Percentiles rank a stretch among this genome's conserved stretches.
phyloP scores from a whole-genome alignment of 2,113 vertebrate species.

The Shinisaurus crocodilurus region DNA sequence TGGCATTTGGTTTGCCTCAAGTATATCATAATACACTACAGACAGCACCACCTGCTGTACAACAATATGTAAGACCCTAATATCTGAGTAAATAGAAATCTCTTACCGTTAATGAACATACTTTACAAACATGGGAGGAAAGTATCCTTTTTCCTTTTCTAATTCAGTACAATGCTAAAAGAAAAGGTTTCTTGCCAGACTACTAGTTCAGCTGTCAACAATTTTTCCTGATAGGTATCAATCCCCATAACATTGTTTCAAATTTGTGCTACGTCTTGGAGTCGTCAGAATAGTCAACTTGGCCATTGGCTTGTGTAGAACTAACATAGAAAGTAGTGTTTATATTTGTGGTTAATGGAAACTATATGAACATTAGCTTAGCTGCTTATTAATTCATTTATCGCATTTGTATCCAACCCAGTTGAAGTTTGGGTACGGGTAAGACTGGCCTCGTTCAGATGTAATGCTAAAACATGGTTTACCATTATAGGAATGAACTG shows the following conservation, averaged over 20 bases:
- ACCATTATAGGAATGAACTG: too few species aligned
- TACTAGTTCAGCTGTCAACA: background rate
- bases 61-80: background rate
- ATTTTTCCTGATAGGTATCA: background rate
- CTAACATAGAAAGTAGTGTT: background rate
- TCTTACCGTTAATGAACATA: background rate
- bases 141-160: background rate
- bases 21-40: background rate
- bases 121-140: background rate
- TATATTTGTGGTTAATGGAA: background rate
- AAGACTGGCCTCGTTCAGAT: background rate
- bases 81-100: background rate
- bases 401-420: background rate
- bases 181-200: background rate
- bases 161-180: background rate
- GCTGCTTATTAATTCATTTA: background rate
- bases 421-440: background rate
- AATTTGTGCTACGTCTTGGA: background rate
- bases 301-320: background rate
- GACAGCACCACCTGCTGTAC: conserved; percentile 29
- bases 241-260: background rate
- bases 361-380: background rate
- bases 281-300: background rate
- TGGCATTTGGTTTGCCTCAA: background rate
- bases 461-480: background rate